These are phyloP conservation scores for Drosophila grimshawi DNA, from an alignment of 1,140 invertebrate species.

Conservation along the genomic window DNA sequence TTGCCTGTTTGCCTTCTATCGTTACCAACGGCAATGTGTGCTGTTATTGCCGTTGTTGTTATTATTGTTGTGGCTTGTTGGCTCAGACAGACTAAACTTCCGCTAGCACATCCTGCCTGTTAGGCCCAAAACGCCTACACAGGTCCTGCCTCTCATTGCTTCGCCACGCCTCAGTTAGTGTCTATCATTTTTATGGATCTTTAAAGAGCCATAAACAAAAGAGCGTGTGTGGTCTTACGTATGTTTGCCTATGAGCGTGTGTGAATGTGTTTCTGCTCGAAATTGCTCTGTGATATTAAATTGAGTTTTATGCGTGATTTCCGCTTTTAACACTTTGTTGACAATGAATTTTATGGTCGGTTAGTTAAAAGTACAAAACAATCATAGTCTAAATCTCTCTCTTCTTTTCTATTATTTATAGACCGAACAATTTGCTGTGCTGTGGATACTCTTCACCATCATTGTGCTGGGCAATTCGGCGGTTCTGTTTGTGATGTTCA, in stretches of 20 bases:
- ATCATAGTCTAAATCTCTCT: slow-evolving; percentile 1
- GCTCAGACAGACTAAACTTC: slow-evolving; percentile 66
- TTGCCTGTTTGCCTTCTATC: slow-evolving; percentile 50
- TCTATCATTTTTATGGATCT: slow-evolving; percentile 79
- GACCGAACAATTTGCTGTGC: slow-evolving; percentile 94
- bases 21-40: slow-evolving; percentile 12
- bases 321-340: slow-evolving; percentile 77
- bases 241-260: not conserved
- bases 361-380: slow-evolving; percentile 60
- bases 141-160: not conserved
- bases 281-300: slow-evolving; percentile 62
- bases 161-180: slow-evolving; percentile 30
- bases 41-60: slow-evolving; percentile 53
- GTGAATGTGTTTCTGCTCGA: slow-evolving; percentile 20
- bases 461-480: slow-evolving; percentile 95
- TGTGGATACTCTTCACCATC: slow-evolving; percentile 94
- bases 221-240: slow-evolving; percentile 21
- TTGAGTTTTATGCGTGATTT: slow-evolving; percentile 79
- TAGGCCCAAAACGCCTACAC: slow-evolving; percentile 32
- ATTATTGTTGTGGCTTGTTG: slow-evolving; percentile 59
- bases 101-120: slow-evolving; percentile 68
- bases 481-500: slow-evolving; percentile 92
- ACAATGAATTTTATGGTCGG: slow-evolving; percentile 63
- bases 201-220: slow-evolving; percentile 70
- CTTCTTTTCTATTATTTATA: slow-evolving; percentile 87